Conservation (phyloP, 1,140 invertebrate species). For the Oedothorax gibbosus region DNA sequence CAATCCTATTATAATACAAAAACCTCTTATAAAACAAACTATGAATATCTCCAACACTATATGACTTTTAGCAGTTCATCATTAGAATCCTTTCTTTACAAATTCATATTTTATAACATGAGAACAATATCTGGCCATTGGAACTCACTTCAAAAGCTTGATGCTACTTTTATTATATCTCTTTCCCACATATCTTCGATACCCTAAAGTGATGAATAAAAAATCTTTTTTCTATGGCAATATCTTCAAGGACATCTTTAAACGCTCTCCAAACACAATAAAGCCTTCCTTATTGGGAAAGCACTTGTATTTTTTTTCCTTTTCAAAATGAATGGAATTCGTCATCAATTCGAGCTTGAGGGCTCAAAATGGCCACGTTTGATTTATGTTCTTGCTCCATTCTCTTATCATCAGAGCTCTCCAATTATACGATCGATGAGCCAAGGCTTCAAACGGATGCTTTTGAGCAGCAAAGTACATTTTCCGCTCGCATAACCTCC, state of each 20-base stretch:
- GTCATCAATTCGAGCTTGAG: constrained; percentile 25
- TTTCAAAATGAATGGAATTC: constrained; percentile 12
- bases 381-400: constrained; percentile 27
- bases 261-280: constrained; percentile 11
- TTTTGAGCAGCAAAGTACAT: constrained; percentile 26
- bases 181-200: background rate
- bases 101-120: no score
- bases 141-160: no score
- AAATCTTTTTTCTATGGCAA: background rate
- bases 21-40: no score
- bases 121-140: no score
- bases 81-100: no score
- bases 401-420: constrained; percentile 13
- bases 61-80: no score
- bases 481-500: constrained; percentile 26
- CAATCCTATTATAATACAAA: no score
- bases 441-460: constrained; percentile 17
- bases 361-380: constrained; percentile 6
- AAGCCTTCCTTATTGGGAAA: constrained; percentile 27
- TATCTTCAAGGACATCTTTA: background rate
- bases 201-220: background rate
- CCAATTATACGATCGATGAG: constrained; percentile 23
- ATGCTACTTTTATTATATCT: no score
- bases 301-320: constrained; percentile 4
- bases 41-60: no score